Percentiles rank a stretch among this genome's conserved stretches.
Conservation (phyloP, 2,113 vertebrate species). For the Scytalopus superciliaris region DNA sequence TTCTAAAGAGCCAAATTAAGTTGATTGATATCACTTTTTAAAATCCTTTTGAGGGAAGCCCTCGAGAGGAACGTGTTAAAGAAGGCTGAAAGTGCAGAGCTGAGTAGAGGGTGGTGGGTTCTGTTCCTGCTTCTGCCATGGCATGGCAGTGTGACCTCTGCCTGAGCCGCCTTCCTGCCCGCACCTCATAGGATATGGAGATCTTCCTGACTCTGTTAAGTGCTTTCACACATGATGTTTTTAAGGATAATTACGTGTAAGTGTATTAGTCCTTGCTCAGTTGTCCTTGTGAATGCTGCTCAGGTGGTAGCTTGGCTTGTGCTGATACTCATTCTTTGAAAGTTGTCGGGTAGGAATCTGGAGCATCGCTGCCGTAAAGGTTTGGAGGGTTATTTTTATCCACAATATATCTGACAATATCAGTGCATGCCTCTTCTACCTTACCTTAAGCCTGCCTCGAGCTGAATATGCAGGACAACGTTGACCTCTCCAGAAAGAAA, state of each 20-base stretch:
- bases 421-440: accelerated
- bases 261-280: not conserved
- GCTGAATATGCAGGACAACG: not conserved
- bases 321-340: not conserved
- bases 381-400: not conserved
- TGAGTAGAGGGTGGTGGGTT: not conserved
- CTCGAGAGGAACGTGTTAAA: not conserved
- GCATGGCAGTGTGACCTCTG: not conserved
- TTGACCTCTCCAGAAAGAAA: not conserved
- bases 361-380: not conserved
- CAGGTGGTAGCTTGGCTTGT: not conserved
- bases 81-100: not conserved
- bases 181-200: not conserved
- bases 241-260: not conserved
- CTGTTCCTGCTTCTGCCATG: not conserved
- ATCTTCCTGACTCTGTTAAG: not conserved
- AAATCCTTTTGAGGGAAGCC: not conserved
- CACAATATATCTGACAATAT: not conserved
- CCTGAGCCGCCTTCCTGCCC: not conserved
- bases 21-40: not conserved
- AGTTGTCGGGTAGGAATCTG: not conserved
- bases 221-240: not conserved
- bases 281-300: not conserved
- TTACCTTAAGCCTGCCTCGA: not conserved
- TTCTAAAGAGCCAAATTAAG: not conserved